phyloP scores from a whole-genome alignment of 1,140 invertebrate species.

The Drosophila erecta region DNA sequence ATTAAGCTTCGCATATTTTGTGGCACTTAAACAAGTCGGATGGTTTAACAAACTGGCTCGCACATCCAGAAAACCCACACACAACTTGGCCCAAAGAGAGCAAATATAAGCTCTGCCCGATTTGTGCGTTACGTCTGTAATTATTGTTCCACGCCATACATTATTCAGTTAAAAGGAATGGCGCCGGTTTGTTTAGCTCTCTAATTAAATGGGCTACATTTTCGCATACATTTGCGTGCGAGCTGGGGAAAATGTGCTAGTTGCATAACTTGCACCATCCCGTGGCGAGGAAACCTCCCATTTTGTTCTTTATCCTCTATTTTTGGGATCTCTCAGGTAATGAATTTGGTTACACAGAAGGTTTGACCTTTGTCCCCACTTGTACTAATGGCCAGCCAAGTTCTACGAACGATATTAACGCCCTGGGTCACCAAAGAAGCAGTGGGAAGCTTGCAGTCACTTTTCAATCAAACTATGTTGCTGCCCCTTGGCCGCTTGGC shows the following conservation, averaged over 20 bases:
- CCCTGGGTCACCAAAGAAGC: background rate
- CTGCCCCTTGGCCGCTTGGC: background rate
- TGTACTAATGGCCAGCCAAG: constrained; percentile 1
- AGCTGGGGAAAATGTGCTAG: background rate
- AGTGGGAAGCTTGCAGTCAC: background rate
- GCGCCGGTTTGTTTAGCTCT: constrained; percentile 19
- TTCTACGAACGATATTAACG: constrained; percentile 1
- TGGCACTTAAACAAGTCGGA: constrained; percentile 51
- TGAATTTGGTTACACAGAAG: background rate
- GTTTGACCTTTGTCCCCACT: constrained; percentile 10
- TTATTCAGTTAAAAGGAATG: constrained; percentile 34
- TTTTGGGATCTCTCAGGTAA: background rate
- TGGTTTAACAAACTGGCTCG: constrained; percentile 31
- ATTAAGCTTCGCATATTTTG: constrained; percentile 38
- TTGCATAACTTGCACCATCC: background rate
- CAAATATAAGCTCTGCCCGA: constrained; percentile 35
- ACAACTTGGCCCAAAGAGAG: background rate
- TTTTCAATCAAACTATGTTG: constrained; percentile 42
- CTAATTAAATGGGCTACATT: constrained; percentile 32
- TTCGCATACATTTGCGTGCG: constrained; percentile 23
- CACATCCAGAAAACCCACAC: constrained; percentile 1
- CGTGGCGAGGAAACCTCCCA: background rate
- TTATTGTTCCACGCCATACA: constrained; percentile 35
- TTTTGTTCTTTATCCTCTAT: background rate
- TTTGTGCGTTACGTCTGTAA: constrained; percentile 12